Base-by-base conservation (phyloP, 2,113 vertebrate species). In the Ramphastos sulfuratus region DNA sequence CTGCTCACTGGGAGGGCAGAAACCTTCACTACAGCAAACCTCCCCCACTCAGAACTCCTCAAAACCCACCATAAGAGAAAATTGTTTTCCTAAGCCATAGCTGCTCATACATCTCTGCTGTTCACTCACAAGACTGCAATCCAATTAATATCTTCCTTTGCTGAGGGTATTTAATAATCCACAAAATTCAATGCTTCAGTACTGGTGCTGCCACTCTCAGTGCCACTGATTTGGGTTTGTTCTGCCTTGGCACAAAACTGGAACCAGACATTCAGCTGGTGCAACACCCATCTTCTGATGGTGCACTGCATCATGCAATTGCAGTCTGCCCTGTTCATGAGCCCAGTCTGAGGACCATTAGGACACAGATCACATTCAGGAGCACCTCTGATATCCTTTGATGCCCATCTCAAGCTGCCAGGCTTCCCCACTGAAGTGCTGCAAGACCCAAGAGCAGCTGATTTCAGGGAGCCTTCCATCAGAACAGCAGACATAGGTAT, bases 61-160 rank as follows among this genome's bases (percentile, higher is more conserved):
- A 79, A 61, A 86, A 27, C 42, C 69, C 64, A 54, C 14, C 63
- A 42, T 2, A 81, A 77, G 30, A 81, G 7, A 71, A 77, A 87
- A 87, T 81, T 85, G 17, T 78, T 84, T 55, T 82, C 87, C 82
- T 75, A 93, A 93, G 48, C 91, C 73, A 33, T 59, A 67, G 93
- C 90, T 91, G 73, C 82, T 75, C n/a, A 39, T 9, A 13, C 73
- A 27, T 48, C 79, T 90, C 94, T 11, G 54, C 89, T 61, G 31
- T 5, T 91, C 82, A 9, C 91, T 90, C 89, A 30, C 88, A 54
- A 61, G 73, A 20, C 76, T 83, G 87, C 80, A 93, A 94, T 78
- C 93, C 95, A 94, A 95, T 95, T 95, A 91, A 88, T 91, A 87
- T 92, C 94, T 93, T 88, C 89, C 85, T 93, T 96, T 96, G 93